phyloP scores from a whole-genome alignment of 2,113 vertebrate genomes.

The Arothron firmamentum region DNA sequence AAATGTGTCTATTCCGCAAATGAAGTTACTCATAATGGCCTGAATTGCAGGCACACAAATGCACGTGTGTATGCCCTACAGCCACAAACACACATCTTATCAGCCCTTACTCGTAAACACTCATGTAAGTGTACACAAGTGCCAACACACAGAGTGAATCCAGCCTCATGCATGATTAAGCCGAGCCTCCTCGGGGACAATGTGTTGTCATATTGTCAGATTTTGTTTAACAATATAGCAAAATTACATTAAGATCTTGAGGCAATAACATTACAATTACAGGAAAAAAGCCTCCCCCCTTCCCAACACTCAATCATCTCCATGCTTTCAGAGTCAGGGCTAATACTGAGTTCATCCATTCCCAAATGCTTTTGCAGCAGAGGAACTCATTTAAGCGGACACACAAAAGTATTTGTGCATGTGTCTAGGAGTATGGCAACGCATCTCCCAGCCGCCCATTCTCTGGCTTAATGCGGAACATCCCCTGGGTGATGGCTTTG shows the following conservation, averaged over 20 bases:
- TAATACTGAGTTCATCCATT: conserved; percentile 77
- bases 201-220: conserved; percentile 76
- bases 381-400: conserved; percentile 78
- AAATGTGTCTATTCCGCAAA: conserved; percentile 66
- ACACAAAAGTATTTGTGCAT: conserved; percentile 79
- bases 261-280: conserved; percentile 76
- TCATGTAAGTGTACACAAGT: conserved; percentile 40
- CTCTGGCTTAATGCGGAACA: conserved; percentile 79
- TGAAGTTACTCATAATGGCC: conserved; percentile 69
- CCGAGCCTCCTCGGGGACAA: conserved; percentile 59
- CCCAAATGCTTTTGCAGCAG: conserved; percentile 74
- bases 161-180: conserved; percentile 71
- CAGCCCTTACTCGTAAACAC: conserved; percentile 40
- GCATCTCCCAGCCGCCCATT: conserved; percentile 74
- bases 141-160: conserved; percentile 40
- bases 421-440: conserved; percentile 74
- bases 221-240: conserved; percentile 76
- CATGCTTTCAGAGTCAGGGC: conserved; percentile 68
- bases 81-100: conserved; percentile 32
- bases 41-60: conserved; percentile 56
- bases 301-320: conserved; percentile 68
- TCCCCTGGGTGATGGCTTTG: conserved; percentile 80
- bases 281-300: conserved; percentile 51
- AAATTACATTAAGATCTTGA: conserved; percentile 76
- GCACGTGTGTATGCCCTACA: conserved; percentile 26